Base-by-base conservation (phyloP, 2,888 invertebrate species). In the Drosophila buzzatii region DNA sequence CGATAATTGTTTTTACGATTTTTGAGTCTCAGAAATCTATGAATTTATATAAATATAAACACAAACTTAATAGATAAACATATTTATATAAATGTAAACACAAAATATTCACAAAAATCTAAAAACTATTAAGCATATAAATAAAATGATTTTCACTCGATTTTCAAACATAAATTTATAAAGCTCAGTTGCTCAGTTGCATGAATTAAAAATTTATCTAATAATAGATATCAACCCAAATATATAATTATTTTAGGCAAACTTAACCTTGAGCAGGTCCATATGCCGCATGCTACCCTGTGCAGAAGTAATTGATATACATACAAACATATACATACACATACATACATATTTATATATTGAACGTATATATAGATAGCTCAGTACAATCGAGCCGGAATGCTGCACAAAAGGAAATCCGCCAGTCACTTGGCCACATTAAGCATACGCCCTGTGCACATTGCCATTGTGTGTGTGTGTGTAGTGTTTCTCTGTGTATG, bases 321-420 rank as follows among this genome's bases (percentile, higher is more conserved):
- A 27, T 27, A 37, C 35, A 52, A 3, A 27, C 16, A 27, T 39
- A 44, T 53, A 64, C 44, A 70, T 41, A 64, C 44, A 70, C 37
- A 63, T 39, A 66, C 42, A 55, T 16, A 35, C 12, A 31, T 49
- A 49, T 20, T 14, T 49, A 47, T 60, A 63, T 63, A 63, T 58
- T 9, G 10, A 31, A 20, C 6, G 2, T 57, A 44, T 60, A 64
- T 67, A 71, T 58, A 75, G 60, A 66, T 55, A 59, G 57, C 44
- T 53, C 20, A 23, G 35, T 44, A 63, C 70, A 74, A 74, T 59
- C 62, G 61, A 55, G 39, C 33, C 60, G 37, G 63, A 69, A 79
- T 56, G 79, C 58, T 76, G 79, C 56, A 70, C 65, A 75, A 70
- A 80, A 82, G 88, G 86, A 85, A 88, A 84, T 83, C 89, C 86